A percentile compares a stretch with the other conserved stretches of the same genome.
These are phyloP conservation scores for Mercenaria mercenaria DNA, from an alignment of 1,140 invertebrate genomes.

Conservation along the genomic window DNA sequence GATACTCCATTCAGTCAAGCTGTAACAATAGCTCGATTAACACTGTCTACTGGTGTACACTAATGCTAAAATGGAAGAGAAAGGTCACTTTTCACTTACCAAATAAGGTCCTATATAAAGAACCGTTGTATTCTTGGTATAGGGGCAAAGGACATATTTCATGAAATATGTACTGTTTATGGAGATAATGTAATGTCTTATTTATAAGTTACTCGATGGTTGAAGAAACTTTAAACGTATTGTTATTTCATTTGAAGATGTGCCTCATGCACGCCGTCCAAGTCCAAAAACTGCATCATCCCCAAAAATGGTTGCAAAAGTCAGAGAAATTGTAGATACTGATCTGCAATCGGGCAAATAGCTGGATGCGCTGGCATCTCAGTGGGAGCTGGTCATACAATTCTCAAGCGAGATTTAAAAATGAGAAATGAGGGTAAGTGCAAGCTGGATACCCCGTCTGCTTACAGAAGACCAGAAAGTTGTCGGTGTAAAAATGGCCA, in stretches of 20 bases:
- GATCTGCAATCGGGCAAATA: neutral
- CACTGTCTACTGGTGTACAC: neutral
- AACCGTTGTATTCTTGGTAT: conserved; percentile 1
- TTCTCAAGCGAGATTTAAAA: neutral
- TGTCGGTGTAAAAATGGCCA: too few relatives aligned
- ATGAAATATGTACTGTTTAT: neutral
- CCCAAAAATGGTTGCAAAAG: too few relatives aligned
- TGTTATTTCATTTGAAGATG: neutral
- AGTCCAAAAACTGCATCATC: neutral
- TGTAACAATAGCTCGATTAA: conserved; percentile 6
- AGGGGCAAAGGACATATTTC: neutral
- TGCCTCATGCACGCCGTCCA: neutral
- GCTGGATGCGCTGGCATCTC: neutral
- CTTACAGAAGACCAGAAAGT: neutral
- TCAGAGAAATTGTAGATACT: neutral
- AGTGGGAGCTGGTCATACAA: too few relatives aligned
- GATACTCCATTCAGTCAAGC: neutral
- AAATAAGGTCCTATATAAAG: neutral
- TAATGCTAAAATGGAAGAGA: neutral
- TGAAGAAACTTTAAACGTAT: neutral
- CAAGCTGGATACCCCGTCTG: neutral
- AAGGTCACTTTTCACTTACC: neutral
- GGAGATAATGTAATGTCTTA: neutral
- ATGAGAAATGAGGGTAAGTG: too few relatives aligned
- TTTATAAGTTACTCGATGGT: neutral